These are phyloP conservation scores for Neogobius melanostomus DNA, from an alignment of 2,113 vertebrate species.

Conservation along the genomic window DNA sequence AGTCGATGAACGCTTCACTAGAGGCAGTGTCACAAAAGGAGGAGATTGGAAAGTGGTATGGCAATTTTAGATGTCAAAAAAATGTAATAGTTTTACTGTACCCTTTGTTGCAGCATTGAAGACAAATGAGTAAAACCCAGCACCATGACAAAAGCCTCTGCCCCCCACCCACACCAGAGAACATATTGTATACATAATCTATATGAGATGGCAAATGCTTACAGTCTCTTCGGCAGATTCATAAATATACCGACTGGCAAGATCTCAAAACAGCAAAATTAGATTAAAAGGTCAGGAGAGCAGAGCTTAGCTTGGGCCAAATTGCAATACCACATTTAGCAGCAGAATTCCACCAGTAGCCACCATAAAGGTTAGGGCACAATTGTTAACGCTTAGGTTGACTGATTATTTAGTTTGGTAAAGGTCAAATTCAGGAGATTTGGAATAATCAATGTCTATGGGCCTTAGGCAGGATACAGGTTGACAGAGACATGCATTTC, in stretches of 20 bases:
- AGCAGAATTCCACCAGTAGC: slow-evolving; percentile 1
- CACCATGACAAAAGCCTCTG: not conserved
- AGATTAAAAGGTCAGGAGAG: slow-evolving; percentile 46
- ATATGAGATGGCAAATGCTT: slow-evolving; percentile 28
- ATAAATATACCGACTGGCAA: slow-evolving; percentile 30
- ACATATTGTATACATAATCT: slow-evolving; percentile 8
- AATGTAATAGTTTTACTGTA: not conserved
- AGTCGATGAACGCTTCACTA: slow-evolving; percentile 63
- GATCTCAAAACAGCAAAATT: slow-evolving; percentile 30
- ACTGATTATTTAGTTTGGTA: slow-evolving; percentile 25
- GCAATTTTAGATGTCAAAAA: not conserved
- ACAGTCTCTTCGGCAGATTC: slow-evolving; percentile 27
- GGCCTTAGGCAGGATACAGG: no score
- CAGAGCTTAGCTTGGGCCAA: slow-evolving; percentile 18
- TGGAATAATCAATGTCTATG: not conserved
- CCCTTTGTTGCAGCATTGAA: not conserved
- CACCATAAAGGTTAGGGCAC: slow-evolving; percentile 31
- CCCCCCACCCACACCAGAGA: not conserved
- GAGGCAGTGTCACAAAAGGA: not conserved
- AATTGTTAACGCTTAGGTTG: slow-evolving; percentile 18
- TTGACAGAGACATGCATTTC: no score
- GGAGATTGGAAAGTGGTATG: not conserved
- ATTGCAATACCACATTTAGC: slow-evolving; percentile 15
- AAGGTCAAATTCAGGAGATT: slow-evolving; percentile 24
- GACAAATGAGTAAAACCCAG: not conserved